Base-by-base conservation (phyloP, 53 echinoderm and acorn worm genomes). In the Echinometra lucunter region DNA sequence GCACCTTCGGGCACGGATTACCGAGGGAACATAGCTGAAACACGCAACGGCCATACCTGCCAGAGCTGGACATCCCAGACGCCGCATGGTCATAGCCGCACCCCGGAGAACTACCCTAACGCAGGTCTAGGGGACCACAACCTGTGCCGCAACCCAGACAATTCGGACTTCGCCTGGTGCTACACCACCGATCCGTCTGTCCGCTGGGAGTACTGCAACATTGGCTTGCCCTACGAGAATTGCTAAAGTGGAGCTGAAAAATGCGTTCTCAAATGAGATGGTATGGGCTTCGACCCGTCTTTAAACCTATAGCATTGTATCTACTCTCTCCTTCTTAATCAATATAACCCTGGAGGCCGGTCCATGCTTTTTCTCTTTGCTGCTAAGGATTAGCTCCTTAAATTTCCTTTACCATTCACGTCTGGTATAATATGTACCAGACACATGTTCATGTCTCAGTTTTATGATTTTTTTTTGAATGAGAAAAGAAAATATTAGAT, bases 61-160 rank as follows among this genome's bases (percentile, higher is more conserved):
- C 96, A 97, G 34, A 74, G 80, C 3, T 96, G 97, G 97, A 96
- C 94, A 0, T 58, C 63, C 34, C 95, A 95, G 82, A 35, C 49
- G 18, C 96, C 97, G 30, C 96, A 96, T 66, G 56, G 34, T 8
- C 96, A 96, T 88, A 60, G 17, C 17, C 85, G 93, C 67, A 95
- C 96, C 2, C 89, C 89, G 1, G 91, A 91, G 25, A 94, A 87
- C n/a, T 95, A 94, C 91, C 97, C 96, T 1, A 3, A 10, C 30
- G 9, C 69, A 4, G 42, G 78, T 5, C 78, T 78, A 12, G 78
- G 78, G 19, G 13, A 78, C 18, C 78, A 78, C 40, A 78, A 78
- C 40, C 6, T 11, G 6, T 78, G 78, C 19, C 78, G 78, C 40
- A 78, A 78, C 40, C 78, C 78, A 7, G 78, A 78, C 5, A 40